Evolutionary conservation across 2,113 vertebrate species (phyloP), one percentile per base, ranked within the genome.

Genomic region (Corynorhinus townsendii): DNA sequence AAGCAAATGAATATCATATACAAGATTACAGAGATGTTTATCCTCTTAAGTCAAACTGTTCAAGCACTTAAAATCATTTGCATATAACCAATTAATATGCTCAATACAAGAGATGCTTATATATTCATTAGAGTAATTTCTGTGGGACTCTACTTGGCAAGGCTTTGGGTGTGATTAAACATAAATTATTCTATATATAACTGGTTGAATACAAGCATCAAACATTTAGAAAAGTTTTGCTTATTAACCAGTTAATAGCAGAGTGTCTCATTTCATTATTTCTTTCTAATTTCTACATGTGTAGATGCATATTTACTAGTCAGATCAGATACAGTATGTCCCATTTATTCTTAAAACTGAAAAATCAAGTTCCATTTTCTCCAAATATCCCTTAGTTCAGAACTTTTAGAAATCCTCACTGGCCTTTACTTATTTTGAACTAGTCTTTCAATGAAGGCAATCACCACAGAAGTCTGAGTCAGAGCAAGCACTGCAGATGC

Each of bases 61-160:
- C 93, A 94, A 96, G 81, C 73, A 90, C 54, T 95, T 94, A 86
- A 93, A 94, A 66, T 90, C 47, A 97, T 97, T 96, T 95, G 92
- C 92, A 97, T 95, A 94, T 90, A 96, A 90, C 45, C 40, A 97
- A 96, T 97, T 97, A 95, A 96, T 96, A 94, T 93, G 59, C 90
- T 92, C 85, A 94, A 72, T 92, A 91, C 56, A 90, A 97, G 84
- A 96, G 91, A 86, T 84, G 47, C 17, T 97, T 91, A 64, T 95
- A 81, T 91, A 95, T 93, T 97, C 54, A 96, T 94, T 94, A 93
- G 72, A 89, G 54, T 83, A 97, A 95, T 95, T 94, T 89, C 85
- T 93, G 5, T 93, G 93, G 90, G 84, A 94, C 17, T 76, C 62
- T 82, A 89, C 68, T 94, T 94, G 68, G 49, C 54, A 97, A 94